Conservation (phyloP, 2,113 vertebrate species). For the Nyctereutes procyonoides region DNA sequence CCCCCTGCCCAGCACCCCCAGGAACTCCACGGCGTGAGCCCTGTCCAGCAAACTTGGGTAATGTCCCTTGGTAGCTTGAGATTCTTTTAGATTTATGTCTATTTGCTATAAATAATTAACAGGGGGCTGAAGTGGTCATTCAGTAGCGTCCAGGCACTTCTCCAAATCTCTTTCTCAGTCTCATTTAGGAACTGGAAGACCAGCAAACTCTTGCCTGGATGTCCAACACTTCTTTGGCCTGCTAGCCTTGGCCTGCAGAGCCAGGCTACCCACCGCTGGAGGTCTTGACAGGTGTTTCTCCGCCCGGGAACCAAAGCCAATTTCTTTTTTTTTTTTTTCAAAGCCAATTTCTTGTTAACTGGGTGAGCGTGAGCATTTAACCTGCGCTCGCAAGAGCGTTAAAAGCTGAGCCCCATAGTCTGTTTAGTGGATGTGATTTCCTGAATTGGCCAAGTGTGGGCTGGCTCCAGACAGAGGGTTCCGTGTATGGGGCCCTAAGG, state of each 20-base stretch:
- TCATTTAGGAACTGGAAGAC: background rate
- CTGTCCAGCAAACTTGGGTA: conserved; percentile 6
- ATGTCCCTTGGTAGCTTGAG: background rate
- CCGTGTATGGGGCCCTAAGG: background rate
- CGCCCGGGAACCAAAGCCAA: background rate
- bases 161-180: conserved; percentile 52
- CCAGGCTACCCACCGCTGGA: background rate
- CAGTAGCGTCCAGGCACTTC: background rate
- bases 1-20: background rate
- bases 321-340: too few relatives aligned
- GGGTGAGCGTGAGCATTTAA: conserved; percentile 33
- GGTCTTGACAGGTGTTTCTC: background rate
- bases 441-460: background rate
- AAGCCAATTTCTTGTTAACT: conserved; percentile 53
- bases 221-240: background rate
- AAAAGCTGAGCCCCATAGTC: background rate
- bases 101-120: conserved; percentile 60
- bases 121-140: conserved; percentile 40
- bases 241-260: background rate
- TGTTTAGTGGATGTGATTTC: conserved; percentile 48
- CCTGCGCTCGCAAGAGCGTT: background rate
- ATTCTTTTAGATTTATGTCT: conserved; percentile 39
- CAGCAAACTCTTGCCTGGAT: background rate
- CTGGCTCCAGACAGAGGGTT: background rate
- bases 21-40: background rate